phyloP scores from a whole-genome alignment of 1,140 invertebrate genomes.

The Trichonephila clavata region DNA sequence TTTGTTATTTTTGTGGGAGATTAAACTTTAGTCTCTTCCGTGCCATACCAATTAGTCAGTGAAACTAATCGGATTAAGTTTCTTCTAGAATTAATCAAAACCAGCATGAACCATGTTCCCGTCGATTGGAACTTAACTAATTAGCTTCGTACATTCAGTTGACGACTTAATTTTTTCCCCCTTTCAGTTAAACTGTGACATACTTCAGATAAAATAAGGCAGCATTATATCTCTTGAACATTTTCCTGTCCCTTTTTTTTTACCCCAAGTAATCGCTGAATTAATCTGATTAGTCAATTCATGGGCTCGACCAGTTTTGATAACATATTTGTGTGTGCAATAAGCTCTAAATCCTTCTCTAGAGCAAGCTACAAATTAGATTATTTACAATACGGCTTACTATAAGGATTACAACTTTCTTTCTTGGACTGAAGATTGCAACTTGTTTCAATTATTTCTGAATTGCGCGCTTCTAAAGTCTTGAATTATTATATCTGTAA shows the following conservation, averaged over 20 bases:
- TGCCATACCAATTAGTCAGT: too few relatives aligned
- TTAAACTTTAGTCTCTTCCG: too few relatives aligned
- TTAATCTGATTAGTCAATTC: conserved; percentile 19
- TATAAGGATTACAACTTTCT: neutral
- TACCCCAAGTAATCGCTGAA: neutral
- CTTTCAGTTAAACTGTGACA: neutral
- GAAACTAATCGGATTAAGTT: too few relatives aligned
- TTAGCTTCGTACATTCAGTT: neutral
- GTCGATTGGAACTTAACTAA: neutral
- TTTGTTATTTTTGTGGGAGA: too few relatives aligned
- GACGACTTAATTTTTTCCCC: neutral
- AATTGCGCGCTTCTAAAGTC: neutral
- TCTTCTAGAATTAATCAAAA: too few relatives aligned
- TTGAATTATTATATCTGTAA: neutral
- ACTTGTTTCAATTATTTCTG: conserved; percentile 1
- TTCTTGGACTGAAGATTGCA: neutral
- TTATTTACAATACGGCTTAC: neutral
- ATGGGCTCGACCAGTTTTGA: neutral
- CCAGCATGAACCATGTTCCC: too few relatives aligned
- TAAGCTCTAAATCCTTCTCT: neutral
- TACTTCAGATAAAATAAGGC: neutral
- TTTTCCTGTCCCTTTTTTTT: neutral
- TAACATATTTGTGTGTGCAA: neutral
- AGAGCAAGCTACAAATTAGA: neutral
- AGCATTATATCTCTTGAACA: neutral